A percentile compares a stretch with the other conserved stretches of the same genome.
Evolutionary conservation across 2,113 vertebrate genomes (phyloP).

Genomic region (Laticauda colubrina): DNA sequence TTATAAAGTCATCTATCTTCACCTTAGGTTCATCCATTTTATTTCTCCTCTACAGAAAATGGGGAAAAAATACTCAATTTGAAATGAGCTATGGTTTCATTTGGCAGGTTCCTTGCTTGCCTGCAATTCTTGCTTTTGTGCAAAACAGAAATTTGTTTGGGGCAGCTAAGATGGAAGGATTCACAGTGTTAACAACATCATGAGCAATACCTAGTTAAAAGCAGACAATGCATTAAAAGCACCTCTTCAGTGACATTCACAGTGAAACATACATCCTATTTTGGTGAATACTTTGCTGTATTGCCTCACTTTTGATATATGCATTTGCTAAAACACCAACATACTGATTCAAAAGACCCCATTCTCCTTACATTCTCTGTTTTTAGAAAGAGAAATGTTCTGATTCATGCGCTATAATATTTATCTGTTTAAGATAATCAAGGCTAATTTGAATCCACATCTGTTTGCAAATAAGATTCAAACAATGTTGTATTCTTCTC

Average conservation of each 20-base stretch:
- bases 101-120: background rate
- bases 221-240: conserved; percentile 15
- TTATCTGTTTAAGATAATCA: background rate
- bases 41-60: background rate
- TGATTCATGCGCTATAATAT: background rate
- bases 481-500: background rate
- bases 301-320: conserved; percentile 36
- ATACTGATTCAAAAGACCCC: conserved; percentile 34
- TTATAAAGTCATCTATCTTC: background rate
- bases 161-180: background rate
- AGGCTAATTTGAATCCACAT: background rate
- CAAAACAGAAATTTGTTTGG: background rate
- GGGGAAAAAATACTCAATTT: background rate
- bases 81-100: background rate
- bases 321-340: conserved; percentile 26
- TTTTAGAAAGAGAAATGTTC: background rate
- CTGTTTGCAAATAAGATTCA: background rate
- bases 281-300: background rate
- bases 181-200: background rate
- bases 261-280: conserved; percentile 41
- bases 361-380: background rate
- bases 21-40: background rate
- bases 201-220: conserved; percentile 37
- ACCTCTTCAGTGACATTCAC: conserved; percentile 37
- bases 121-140: background rate